These are phyloP conservation scores for Montipora capitata DNA, from an alignment of 92 coral and sea anemone genomes.

Conservation along the genomic window DNA sequence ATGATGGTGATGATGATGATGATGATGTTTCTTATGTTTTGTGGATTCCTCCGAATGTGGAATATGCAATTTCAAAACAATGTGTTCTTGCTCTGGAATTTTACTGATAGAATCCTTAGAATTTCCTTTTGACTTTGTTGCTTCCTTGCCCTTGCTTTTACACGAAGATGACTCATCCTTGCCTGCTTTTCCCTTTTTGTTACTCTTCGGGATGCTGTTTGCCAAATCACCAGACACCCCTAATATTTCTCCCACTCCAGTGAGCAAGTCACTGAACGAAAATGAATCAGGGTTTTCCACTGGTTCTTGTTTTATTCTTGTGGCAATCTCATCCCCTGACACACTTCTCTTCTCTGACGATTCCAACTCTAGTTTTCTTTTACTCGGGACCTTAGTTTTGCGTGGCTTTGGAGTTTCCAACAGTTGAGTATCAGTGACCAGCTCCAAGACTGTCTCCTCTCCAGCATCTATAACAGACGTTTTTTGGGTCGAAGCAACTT, in stretches of 20 bases:
- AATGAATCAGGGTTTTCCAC: slow-evolving; percentile 1
- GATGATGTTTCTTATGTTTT: slow-evolving; percentile 61
- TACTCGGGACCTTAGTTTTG: slow-evolving; percentile 17
- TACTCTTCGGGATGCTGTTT: not conserved
- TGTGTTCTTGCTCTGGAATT: slow-evolving; percentile 84
- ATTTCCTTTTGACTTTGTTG: slow-evolving; percentile 81
- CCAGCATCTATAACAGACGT: not conserved
- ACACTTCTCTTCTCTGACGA: not conserved
- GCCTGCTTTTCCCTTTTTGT: slow-evolving; percentile 17
- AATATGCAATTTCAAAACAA: slow-evolving; percentile 89
- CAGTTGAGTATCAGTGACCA: not conserved
- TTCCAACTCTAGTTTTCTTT: slow-evolving; percentile 10
- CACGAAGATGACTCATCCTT: not conserved
- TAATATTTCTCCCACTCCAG: not conserved
- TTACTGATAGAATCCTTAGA: slow-evolving; percentile 68
- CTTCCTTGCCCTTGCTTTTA: slow-evolving; percentile 35
- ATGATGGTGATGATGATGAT: slow-evolving; percentile 26
- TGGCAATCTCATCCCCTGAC: not conserved
- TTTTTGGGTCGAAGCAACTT: not conserved
- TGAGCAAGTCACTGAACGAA: slow-evolving; percentile 21
- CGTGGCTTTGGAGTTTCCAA: not conserved
- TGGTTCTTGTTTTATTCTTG: not conserved
- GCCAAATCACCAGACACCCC: not conserved
- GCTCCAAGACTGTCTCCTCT: slow-evolving; percentile 22
- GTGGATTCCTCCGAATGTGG: slow-evolving; percentile 77